Conservation (phyloP, 1,140 invertebrate genomes). For the Belonocnema kinseyi region DNA sequence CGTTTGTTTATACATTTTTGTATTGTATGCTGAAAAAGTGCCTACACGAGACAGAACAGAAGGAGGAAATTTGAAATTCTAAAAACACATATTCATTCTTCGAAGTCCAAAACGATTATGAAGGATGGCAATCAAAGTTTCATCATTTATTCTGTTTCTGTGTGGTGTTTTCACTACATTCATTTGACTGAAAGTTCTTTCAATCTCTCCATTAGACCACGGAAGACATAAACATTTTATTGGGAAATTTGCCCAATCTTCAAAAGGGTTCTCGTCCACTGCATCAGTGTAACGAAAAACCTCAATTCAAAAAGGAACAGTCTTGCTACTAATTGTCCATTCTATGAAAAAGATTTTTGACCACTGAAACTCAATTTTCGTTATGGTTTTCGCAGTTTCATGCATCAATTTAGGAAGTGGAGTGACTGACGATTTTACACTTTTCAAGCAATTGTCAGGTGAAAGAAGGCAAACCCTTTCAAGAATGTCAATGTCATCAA, state of each 20-base stretch:
- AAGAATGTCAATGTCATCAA: not conserved
- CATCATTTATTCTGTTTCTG: too few relatives aligned
- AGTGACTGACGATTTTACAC: not conserved
- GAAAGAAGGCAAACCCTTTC: not conserved
- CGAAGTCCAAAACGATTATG: not conserved
- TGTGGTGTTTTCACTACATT: too few relatives aligned
- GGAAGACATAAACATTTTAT: not conserved
- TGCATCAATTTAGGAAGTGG: not conserved
- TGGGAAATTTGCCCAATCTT: slow-evolving; percentile 31
- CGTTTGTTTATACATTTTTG: too few relatives aligned
- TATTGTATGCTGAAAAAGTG: too few relatives aligned
- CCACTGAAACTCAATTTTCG: too few relatives aligned
- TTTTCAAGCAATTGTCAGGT: too few relatives aligned
- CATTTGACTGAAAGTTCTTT: too few relatives aligned
- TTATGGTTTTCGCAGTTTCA: slow-evolving; percentile 15
- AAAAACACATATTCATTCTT: not conserved
- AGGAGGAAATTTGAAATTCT: too few relatives aligned
- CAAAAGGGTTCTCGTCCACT: slow-evolving; percentile 32
- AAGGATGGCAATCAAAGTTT: not conserved
- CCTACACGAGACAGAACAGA: too few relatives aligned
- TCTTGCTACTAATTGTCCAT: not conserved
- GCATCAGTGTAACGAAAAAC: slow-evolving; percentile 33
- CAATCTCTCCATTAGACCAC: too few relatives aligned
- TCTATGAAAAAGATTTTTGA: slow-evolving; percentile 31
- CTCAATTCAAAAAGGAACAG: slow-evolving; percentile 35